A percentile compares a stretch with the other conserved stretches of the same genome.
phyloP scores from a whole-genome alignment of 2,113 vertebrate species.

The Tor tambroides region DNA sequence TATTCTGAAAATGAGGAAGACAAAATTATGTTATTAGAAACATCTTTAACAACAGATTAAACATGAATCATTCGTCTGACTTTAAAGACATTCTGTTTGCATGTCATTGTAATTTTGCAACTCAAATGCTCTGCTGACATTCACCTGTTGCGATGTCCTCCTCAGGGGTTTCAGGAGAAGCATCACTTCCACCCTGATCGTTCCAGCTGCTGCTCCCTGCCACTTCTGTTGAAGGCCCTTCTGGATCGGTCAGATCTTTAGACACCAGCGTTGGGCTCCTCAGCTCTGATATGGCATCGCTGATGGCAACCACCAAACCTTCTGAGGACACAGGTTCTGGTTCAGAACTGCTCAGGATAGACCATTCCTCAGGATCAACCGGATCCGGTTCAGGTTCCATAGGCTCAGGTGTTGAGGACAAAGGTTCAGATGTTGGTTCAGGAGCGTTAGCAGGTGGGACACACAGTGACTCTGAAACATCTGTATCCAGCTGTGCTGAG shows the following conservation, averaged over 20 bases:
- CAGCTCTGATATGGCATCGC: not conserved
- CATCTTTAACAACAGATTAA: not conserved
- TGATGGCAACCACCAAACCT: too few species aligned
- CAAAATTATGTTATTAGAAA: not conserved
- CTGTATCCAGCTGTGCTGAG: too few species aligned
- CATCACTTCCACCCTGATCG: not conserved
- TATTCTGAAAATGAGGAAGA: not conserved
- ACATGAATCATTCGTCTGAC: not conserved
- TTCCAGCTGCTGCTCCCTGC: not conserved
- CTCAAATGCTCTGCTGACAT: not conserved
- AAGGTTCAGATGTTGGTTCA: too few species aligned
- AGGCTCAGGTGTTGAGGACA: too few species aligned
- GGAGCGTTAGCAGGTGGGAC: too few species aligned
- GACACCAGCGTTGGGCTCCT: not conserved
- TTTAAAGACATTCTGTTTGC: not conserved
- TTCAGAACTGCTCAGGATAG: too few species aligned
- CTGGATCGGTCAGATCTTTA: not conserved
- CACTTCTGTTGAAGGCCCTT: not conserved
- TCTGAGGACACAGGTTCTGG: too few species aligned
- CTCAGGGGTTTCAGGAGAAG: not conserved
- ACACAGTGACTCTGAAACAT: too few species aligned
- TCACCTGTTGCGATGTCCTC: not conserved
- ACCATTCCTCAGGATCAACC: too few species aligned
- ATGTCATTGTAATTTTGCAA: not conserved
- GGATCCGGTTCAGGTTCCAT: too few species aligned